These are phyloP conservation scores for Cabera pusaria DNA, from an alignment of 2,888 invertebrate genomes.

Conservation along the genomic window DNA sequence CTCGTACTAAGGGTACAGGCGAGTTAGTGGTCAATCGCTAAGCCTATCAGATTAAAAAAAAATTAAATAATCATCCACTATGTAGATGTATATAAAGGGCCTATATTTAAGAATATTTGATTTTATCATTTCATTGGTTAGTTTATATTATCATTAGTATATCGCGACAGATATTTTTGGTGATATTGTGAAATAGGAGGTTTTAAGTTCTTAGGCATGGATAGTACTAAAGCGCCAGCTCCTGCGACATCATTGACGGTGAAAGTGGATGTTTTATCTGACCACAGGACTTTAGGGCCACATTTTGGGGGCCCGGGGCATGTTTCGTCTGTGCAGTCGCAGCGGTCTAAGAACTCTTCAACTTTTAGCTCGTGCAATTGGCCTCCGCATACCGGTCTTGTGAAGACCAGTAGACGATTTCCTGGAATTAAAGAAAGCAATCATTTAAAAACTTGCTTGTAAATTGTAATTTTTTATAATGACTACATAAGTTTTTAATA, in stretches of 20 bases:
- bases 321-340: conserved; percentile 22
- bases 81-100: no score
- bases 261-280: conserved; percentile 34
- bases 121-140: no score
- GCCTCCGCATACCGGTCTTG: conserved; percentile 46
- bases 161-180: conserved; percentile 44
- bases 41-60: no score
- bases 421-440: no score
- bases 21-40: no score
- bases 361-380: conserved; percentile 45
- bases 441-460: no score
- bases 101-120: no score
- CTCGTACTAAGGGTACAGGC: no score
- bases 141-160: no score
- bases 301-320: background rate
- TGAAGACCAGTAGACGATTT: conserved; percentile 53
- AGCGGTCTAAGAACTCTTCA: conserved; percentile 45
- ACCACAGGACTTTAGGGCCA: conserved; percentile 41
- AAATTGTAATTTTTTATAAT: no score
- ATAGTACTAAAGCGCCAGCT: conserved; percentile 48
- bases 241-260: conserved; percentile 62
- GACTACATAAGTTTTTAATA: no score
- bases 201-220: conserved; percentile 42
- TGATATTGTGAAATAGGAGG: conserved; percentile 44
- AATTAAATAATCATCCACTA: no score